Percentiles rank a stretch among this genome's conserved stretches.
Evolutionary conservation across 2,888 invertebrate genomes (phyloP).

Genomic region (Drosophila rellima): DNA sequence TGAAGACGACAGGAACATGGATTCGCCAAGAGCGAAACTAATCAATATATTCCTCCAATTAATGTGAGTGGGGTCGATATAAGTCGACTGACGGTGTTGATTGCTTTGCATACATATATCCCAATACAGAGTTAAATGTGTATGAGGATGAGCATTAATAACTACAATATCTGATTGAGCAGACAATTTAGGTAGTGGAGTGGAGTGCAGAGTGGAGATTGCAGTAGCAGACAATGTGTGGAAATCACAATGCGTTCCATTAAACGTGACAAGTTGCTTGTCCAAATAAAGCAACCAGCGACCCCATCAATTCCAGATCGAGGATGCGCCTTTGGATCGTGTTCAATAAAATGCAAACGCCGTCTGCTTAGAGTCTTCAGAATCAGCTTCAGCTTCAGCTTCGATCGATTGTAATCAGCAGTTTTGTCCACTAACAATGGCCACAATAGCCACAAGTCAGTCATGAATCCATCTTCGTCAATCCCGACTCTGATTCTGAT

Average conservation of each 20-base stretch:
- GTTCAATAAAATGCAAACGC: constrained; percentile 79
- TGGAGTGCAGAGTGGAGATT: neutral
- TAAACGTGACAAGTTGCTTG: constrained; percentile 80
- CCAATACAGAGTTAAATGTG: constrained; percentile 3
- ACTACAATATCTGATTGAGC: constrained; percentile 36
- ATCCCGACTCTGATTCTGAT: constrained; percentile 40
- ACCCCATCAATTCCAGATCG: constrained; percentile 56
- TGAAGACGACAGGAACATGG: constrained; percentile 82
- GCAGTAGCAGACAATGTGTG: constrained; percentile 12
- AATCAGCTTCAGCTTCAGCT: neutral
- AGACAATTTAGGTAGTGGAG: constrained; percentile 16
- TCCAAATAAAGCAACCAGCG: constrained; percentile 72
- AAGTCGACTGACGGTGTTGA: constrained; percentile 60
- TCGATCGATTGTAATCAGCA: constrained; percentile 68
- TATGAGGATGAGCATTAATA: constrained; percentile 37
- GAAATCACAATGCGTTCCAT: constrained; percentile 63
- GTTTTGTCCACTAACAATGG: constrained; percentile 70
- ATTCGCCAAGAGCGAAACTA: constrained; percentile 77
- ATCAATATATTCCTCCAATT: constrained; percentile 73
- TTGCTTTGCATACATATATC: constrained; percentile 61
- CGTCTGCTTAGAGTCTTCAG: constrained; percentile 18
- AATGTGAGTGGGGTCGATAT: constrained; percentile 54
- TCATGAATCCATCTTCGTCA: constrained; percentile 81
- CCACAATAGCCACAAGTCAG: constrained; percentile 50
- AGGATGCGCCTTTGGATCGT: constrained; percentile 53